Conservation (phyloP, 1,140 invertebrate genomes). For the Harlomillsia oculata region DNA sequence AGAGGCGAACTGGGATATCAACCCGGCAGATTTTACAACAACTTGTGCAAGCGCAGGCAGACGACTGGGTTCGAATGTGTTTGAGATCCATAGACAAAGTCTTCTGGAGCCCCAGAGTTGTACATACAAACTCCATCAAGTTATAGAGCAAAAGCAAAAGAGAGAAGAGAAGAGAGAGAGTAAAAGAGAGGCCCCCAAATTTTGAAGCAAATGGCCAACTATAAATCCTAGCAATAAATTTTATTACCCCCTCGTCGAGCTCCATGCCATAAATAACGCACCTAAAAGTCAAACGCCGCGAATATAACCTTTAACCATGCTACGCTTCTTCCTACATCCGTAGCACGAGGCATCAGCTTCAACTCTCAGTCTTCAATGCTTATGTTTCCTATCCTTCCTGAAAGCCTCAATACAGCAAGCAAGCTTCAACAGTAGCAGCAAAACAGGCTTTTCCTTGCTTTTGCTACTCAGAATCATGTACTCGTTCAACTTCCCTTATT, state of each 20-base stretch:
- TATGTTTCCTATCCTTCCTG: too few species aligned
- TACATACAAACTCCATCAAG: neutral
- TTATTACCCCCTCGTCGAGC: conserved; percentile 36
- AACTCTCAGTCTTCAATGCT: too few species aligned
- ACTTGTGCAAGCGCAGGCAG: conserved; percentile 22
- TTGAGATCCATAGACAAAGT: neutral
- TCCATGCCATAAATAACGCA: conserved; percentile 36
- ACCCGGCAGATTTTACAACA: conserved; percentile 7
- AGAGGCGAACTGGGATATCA: conserved; percentile 20
- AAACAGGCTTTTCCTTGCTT: too few species aligned
- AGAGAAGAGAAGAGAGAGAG: conserved; percentile 4
- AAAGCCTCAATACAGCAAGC: too few species aligned
- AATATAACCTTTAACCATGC: conserved; percentile 35
- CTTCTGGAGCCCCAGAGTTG: neutral
- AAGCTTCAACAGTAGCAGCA: too few species aligned
- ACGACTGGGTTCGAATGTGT: conserved; percentile 8
- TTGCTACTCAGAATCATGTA: too few species aligned
- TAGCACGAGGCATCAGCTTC: neutral
- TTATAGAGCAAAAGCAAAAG: neutral
- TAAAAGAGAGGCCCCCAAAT: conserved; percentile 25
- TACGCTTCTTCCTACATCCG: neutral
- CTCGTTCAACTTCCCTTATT: too few species aligned
- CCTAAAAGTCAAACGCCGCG: conserved; percentile 37
- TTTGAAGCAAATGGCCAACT: conserved; percentile 37
- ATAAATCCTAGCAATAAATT: conserved; percentile 37